Evolutionary conservation across 2,797 vertebrate genomes (phyloP).

Genomic region (Myotis vivesi): DNA sequence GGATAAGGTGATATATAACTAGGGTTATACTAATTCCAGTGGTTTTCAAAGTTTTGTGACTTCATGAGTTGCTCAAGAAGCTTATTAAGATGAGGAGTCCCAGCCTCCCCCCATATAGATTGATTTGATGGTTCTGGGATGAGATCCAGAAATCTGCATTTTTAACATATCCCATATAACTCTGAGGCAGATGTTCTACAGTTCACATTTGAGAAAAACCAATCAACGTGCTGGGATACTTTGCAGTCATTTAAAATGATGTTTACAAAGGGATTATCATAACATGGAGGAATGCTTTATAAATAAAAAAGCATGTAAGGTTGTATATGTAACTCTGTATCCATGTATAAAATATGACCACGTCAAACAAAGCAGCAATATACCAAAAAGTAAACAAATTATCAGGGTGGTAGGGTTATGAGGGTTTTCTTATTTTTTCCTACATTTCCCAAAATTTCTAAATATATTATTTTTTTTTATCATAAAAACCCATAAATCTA

Average conservation of each 20-base stretch:
- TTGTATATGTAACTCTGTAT: slow-evolving; percentile 52
- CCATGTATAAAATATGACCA: slow-evolving; percentile 55
- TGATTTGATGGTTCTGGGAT: slow-evolving; percentile 56
- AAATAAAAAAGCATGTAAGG: slow-evolving; percentile 60
- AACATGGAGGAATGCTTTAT: slow-evolving; percentile 56
- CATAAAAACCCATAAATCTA: neutral
- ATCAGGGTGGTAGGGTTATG: neutral
- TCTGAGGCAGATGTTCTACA: slow-evolving; percentile 37
- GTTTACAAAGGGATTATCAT: slow-evolving; percentile 66
- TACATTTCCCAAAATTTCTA: slow-evolving; percentile 34
- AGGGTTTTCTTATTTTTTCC: slow-evolving; percentile 16
- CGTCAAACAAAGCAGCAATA: slow-evolving; percentile 47
- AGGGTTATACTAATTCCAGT: neutral
- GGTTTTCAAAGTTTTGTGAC: slow-evolving; percentile 17
- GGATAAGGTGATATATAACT: neutral
- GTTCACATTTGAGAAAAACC: slow-evolving; percentile 56
- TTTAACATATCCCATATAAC: slow-evolving; percentile 45
- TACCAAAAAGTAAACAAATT: slow-evolving; percentile 58
- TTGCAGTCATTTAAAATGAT: slow-evolving; percentile 61
- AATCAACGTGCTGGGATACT: slow-evolving; percentile 48
- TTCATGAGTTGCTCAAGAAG: slow-evolving; percentile 45
- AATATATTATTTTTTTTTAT: slow-evolving; percentile 13
- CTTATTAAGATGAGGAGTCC: slow-evolving; percentile 31
- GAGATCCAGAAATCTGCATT: slow-evolving; percentile 62
- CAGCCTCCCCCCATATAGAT: slow-evolving; percentile 11